Evolutionary conservation across 2,797 vertebrate species (phyloP), one percentile per base, ranked within the genome.

Genomic region (Apodemus agrarius): DNA sequence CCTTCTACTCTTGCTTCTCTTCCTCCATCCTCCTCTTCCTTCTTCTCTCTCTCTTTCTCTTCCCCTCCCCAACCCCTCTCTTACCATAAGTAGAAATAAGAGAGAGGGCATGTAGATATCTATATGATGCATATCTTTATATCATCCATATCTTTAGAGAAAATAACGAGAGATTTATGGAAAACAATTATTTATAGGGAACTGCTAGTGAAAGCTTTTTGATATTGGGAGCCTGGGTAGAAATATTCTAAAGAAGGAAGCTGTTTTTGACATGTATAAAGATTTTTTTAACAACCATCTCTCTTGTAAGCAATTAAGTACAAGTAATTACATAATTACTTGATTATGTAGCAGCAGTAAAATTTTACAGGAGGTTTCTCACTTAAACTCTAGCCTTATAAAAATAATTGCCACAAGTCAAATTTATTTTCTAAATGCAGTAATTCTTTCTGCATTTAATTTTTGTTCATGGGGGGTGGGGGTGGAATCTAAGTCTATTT

Each of bases 381-480:
- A 97, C 96, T 93, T 96, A 97, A 97, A 96, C 94, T 95, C 24
- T 89, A 90, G 63, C 52, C 79, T 97, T 97, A 97, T 89, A 98
- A 98, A 98, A 98, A 98, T 90, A 96, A 98, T 96, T 93, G 80
- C 43, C 96, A 97, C 29, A 95, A 97, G 94, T 97, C 79, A 96
- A 98, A 98, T 98, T 95, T 98, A 98, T 97, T 98, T 97, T 96
- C 95, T 97, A 96, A 97, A 98, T 96, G 98, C 34, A 92, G 95
- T 82, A 97, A 96, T 98, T 97, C 97, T 97, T 96, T 95, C 96
- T 96, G 94, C 86, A 95, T 96, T 96, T 90, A 89, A 85, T 96
- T 97, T 90, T 86, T 97, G 96, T 87, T 69, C 37, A 12, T 1
- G 6, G n/a, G 90, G 49, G 6, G 31, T 1, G 40, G 6, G 76